phyloP scores from a whole-genome alignment of 2,797 vertebrate genomes.

The Propithecus perrieri region DNA sequence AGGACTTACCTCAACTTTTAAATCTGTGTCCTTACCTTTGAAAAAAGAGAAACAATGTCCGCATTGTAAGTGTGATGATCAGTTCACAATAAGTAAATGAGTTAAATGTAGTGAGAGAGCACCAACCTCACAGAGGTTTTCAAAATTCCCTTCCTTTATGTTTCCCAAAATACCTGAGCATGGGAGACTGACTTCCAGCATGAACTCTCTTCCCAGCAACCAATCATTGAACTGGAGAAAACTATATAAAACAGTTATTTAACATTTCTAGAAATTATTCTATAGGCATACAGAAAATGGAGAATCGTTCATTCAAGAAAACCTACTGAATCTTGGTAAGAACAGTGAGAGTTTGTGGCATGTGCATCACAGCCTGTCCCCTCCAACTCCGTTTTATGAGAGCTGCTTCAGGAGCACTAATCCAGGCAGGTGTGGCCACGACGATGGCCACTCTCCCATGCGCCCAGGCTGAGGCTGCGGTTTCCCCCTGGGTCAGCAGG shows the following conservation, averaged over 20 bases:
- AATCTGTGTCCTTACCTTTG: not conserved
- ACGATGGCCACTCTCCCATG: not conserved
- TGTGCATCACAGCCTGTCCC: not conserved
- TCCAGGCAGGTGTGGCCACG: not conserved
- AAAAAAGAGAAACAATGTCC: not conserved
- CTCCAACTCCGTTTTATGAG: accelerated
- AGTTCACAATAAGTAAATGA: not conserved
- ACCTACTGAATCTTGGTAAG: not conserved
- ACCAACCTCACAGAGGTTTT: not conserved
- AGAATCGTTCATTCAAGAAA: not conserved
- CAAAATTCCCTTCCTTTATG: not conserved
- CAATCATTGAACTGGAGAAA: not conserved
- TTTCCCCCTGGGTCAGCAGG: not conserved
- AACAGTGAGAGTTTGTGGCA: not conserved
- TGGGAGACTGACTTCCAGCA: not conserved
- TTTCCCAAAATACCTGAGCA: not conserved
- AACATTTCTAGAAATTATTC: not conserved
- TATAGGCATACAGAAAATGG: not conserved
- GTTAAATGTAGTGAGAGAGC: not conserved
- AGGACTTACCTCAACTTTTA: not conserved
- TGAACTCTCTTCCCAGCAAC: not conserved
- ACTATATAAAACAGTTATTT: not conserved
- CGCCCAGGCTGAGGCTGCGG: accelerated
- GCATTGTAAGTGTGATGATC: not conserved
- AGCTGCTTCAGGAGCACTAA: not conserved